Evolutionary conservation across 2,888 invertebrate genomes (phyloP), one percentile per base, ranked within the genome.

Genomic region (Hirtodrosophila alboralis): DNA sequence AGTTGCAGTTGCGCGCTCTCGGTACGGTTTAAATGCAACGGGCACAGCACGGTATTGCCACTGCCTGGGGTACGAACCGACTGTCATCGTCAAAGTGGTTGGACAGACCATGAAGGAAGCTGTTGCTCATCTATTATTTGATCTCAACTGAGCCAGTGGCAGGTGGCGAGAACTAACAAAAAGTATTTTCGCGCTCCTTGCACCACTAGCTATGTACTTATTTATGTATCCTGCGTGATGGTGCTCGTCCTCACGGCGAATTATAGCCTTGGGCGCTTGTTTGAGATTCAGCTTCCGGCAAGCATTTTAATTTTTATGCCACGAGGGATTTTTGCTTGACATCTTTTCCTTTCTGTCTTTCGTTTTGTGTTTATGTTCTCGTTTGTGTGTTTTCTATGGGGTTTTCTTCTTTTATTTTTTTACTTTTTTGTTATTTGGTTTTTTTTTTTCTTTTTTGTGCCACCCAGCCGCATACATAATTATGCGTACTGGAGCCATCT

Each of bases 281-380:
- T 84, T 79, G 84, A 84, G 77, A 80, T 80, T 80, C 84, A 62
- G 77, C 77, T 79, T 84, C 81, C 84, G 84, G 84, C 84, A 84
- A 84, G 84, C 84, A 84, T 79, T 79, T 80, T 79, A 84, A 79
- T 79, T 79, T 79, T 77, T 65, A 74, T 79, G 80, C 71, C 84
- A 76, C 68, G 68, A 71, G 84, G 64, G 70, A 67, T 69, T 67
- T 63, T 80, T 70, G 56, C 68, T 65, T 76, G 57, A 53, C 80
- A 62, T 70, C 36, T 54, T 49, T 36, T 52, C 37, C 36, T 41
- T 60, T 68, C 41, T 28, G 41, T 33, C 44, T 30, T 34, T 23
- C 34, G 40, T 51, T 26, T 47, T 47, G 52, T 45, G 33, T 62
- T 26, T 36, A 47, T 34, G 48, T 52, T 47, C 41, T 47, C 44